These are phyloP conservation scores for Sander vitreus DNA, from an alignment of 2,113 vertebrate genomes.

Conservation along the genomic window DNA sequence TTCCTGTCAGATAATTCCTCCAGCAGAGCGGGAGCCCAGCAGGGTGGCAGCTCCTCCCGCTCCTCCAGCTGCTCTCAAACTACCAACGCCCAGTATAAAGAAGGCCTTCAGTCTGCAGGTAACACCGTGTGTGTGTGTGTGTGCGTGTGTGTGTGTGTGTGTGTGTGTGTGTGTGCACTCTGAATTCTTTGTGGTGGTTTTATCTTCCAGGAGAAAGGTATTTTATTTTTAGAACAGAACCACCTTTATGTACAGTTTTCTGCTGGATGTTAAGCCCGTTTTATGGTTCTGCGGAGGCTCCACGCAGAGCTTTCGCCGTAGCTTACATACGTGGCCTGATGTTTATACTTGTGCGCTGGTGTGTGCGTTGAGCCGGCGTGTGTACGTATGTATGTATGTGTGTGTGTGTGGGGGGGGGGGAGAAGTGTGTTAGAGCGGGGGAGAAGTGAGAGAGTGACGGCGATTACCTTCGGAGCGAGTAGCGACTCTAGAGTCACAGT, in stretches of 20 bases:
- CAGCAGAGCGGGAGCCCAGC: constrained; percentile 88
- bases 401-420: too few relatives aligned
- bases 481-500: too few relatives aligned
- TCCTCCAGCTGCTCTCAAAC: constrained; percentile 85
- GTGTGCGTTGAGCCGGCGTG: too few relatives aligned
- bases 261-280: not conserved
- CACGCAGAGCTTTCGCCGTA: too few relatives aligned
- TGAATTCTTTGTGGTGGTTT: not conserved
- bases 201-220: not conserved
- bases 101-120: constrained; percentile 93
- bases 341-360: too few relatives aligned
- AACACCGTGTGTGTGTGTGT: not conserved
- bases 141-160: too few relatives aligned
- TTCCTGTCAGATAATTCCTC: constrained; percentile 79
- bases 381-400: too few relatives aligned
- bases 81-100: constrained; percentile 90
- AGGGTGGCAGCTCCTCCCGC: constrained; percentile 79
- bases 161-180: not conserved
- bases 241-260: not conserved
- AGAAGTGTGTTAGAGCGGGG: too few relatives aligned
- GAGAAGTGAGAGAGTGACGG: too few relatives aligned
- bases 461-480: too few relatives aligned
- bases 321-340: too few relatives aligned
- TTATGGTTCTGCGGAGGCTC: too few relatives aligned
- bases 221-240: not conserved